Evolutionary conservation across 64 coral and sea anemone species (phyloP).

Genomic region (Trachythela sp.): DNA sequence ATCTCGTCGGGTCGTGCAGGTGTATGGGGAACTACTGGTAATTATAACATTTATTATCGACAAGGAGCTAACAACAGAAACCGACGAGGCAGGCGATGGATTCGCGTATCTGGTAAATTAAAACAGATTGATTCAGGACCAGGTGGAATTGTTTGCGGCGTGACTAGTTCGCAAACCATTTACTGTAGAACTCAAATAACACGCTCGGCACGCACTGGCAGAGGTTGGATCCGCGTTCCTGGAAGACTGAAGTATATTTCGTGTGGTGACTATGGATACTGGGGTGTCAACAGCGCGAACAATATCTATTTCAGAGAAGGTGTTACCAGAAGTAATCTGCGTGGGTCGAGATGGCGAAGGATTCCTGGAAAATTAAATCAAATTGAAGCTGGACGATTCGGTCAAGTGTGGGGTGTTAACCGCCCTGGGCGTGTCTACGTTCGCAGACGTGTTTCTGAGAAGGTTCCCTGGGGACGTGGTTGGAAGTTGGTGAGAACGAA

Average conservation of each 20-base stretch:
- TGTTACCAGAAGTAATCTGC: not conserved
- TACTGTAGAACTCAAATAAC: conserved; percentile 3
- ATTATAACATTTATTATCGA: conserved; percentile 3
- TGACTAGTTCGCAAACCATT: not conserved
- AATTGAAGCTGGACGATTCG: conserved; percentile 29
- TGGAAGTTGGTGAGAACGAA: too few species aligned
- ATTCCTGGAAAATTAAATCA: conserved; percentile 27
- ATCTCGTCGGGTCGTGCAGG: conserved; percentile 26
- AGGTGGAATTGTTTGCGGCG: too few species aligned
- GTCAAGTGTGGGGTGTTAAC: conserved; percentile 38
- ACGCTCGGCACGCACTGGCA: not conserved
- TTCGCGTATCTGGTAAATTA: too few species aligned
- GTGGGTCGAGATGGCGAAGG: conserved; percentile 22
- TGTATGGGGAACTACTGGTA: conserved; percentile 7
- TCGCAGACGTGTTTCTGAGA: conserved; percentile 5
- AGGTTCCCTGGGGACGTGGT: too few species aligned
- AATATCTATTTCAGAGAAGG: conserved; percentile 41
- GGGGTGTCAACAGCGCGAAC: conserved; percentile 28
- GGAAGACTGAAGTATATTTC: conserved; percentile 32
- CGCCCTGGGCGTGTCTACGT: not conserved
- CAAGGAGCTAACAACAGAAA: not conserved
- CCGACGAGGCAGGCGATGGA: not conserved
- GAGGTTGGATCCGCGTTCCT: conserved; percentile 4
- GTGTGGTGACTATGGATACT: conserved; percentile 11
- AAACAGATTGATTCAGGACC: conserved; percentile 32